These are phyloP conservation scores for Rhabdomys pumilio DNA, from an alignment of 2,797 vertebrate genomes.

Conservation along the genomic window DNA sequence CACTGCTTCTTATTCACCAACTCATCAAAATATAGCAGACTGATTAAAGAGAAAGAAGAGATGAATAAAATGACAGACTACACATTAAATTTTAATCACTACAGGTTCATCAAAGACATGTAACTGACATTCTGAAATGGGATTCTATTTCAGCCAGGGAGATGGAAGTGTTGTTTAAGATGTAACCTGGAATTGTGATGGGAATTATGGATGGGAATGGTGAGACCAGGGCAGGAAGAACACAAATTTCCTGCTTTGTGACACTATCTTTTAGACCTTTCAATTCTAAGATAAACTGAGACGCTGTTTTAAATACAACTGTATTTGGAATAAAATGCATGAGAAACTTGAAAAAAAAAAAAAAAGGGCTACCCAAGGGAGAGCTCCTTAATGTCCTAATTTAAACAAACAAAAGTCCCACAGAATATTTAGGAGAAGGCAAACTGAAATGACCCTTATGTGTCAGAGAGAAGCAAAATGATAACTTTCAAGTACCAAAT, in stretches of 20 bases:
- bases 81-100: constrained; percentile 82
- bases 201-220: neutral
- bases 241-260: neutral
- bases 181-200: neutral
- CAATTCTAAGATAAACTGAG: neutral
- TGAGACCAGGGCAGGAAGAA: neutral
- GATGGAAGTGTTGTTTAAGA: constrained; percentile 50
- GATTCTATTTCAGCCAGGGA: constrained; percentile 65
- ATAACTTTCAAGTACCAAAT: constrained; percentile 55
- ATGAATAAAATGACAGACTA: constrained; percentile 79
- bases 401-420: neutral
- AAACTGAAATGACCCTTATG: neutral
- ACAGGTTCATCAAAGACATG: constrained; percentile 69
- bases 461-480: constrained; percentile 23
- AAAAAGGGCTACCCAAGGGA: neutral
- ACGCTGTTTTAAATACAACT: neutral
- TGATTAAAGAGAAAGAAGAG: constrained; percentile 81
- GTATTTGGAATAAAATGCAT: constrained; percentile 30
- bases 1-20: constrained; percentile 73
- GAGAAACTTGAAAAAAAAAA: neutral
- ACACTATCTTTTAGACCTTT: neutral
- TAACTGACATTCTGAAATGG: constrained; percentile 48
- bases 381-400: neutral
- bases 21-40: constrained; percentile 78
- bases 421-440: neutral